phyloP scores from a whole-genome alignment of 2,797 vertebrate species.

The Eutrigla gurnardus region DNA sequence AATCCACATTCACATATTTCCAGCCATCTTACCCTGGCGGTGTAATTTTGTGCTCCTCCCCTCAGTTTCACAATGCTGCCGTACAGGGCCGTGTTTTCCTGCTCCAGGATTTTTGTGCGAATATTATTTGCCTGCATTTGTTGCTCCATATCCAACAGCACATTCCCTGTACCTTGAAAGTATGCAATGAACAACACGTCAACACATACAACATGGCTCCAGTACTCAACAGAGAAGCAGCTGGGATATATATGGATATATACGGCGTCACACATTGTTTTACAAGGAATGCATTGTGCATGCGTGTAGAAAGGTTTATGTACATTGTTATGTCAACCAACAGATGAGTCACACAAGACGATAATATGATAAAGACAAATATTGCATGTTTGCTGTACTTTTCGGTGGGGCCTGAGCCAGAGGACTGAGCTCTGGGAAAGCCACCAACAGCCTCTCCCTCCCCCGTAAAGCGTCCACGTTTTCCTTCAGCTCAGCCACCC shows the following conservation, averaged over 20 bases:
- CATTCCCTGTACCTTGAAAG: conserved; percentile 86
- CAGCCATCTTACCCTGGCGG: conserved; percentile 73
- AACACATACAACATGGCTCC: background rate
- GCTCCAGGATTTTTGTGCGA: conserved; percentile 88
- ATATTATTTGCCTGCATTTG: conserved; percentile 90
- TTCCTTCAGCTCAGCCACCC: conserved; percentile 73
- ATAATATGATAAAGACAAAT: background rate
- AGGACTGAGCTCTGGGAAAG: conserved; percentile 90
- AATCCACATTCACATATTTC: background rate
- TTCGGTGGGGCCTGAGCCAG: conserved; percentile 78
- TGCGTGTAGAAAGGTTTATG: background rate
- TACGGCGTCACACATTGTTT: background rate
- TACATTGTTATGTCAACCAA: background rate
- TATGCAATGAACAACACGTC: conserved; percentile 13
- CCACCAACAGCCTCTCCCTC: conserved; percentile 89
- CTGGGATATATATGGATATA: background rate
- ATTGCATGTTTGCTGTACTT: conserved; percentile 80
- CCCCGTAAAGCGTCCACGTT: conserved; percentile 77
- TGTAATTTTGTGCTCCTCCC: conserved; percentile 67
- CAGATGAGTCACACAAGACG: background rate
- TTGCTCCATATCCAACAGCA: conserved; percentile 90
- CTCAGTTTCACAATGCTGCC: conserved; percentile 85
- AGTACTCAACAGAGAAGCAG: background rate
- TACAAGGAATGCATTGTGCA: no score
- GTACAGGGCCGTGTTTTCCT: conserved; percentile 86